These are phyloP conservation scores for Thyatira batis DNA, from an alignment of 2,888 invertebrate genomes.

Conservation along the genomic window DNA sequence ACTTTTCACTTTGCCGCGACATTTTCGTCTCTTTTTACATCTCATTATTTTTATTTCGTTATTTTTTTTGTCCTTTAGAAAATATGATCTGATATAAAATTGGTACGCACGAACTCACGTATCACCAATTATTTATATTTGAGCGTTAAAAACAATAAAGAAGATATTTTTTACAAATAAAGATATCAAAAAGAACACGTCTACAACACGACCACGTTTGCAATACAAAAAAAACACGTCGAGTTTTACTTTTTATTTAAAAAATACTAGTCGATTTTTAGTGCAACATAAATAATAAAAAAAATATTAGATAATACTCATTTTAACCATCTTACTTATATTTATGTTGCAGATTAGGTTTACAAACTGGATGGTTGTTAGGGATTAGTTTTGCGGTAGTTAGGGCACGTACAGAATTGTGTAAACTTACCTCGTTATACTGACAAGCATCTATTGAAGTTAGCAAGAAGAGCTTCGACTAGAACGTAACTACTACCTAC, in stretches of 20 bases:
- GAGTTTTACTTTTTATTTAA: too few species aligned
- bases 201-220: too few species aligned
- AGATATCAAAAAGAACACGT: too few species aligned
- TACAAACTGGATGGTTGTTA: conserved; percentile 35
- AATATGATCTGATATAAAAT: too few species aligned
- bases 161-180: too few species aligned
- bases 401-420: conserved; percentile 36
- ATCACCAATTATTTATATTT: too few species aligned
- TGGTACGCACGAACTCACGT: too few species aligned
- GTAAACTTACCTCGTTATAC: conserved; percentile 46
- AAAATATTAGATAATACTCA: too few species aligned
- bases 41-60: conserved; percentile 25
- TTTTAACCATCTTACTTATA: not conserved
- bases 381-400: conserved; percentile 32
- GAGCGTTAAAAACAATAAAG: too few species aligned
- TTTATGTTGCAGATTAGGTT: not conserved
- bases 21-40: conserved; percentile 16
- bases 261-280: too few species aligned
- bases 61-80: not conserved
- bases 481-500: not conserved
- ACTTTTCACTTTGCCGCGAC: conserved; percentile 37
- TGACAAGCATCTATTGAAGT: conserved; percentile 26
- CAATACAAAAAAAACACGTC: too few species aligned
- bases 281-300: too few species aligned
- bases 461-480: not conserved